Evolutionary conservation across 2,113 vertebrate species (phyloP).

Genomic region (Polyodon spathula): DNA sequence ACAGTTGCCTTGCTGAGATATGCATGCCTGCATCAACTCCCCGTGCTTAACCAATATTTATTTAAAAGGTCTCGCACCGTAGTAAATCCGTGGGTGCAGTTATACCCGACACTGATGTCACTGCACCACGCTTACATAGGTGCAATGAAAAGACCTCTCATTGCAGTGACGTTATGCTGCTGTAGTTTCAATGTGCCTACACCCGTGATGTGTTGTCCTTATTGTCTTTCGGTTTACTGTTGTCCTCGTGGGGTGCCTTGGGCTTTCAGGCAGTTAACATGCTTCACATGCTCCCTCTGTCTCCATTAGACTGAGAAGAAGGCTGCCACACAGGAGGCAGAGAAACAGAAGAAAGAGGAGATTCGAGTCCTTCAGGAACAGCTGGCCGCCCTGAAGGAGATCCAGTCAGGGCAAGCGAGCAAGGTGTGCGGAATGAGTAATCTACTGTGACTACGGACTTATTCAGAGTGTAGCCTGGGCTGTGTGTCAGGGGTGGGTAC

Average conservation of each 20-base stretch:
- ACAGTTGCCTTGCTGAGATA: background rate
- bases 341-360: conserved; percentile 63
- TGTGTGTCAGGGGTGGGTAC: background rate
- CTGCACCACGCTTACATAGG: no score
- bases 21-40: background rate
- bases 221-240: no score
- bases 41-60: no score
- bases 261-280: background rate
- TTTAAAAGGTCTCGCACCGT: no score
- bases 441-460: no score
- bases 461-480: background rate
- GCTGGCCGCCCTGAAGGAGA: conserved; percentile 57
- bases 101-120: no score
- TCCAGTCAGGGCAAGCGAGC: conserved; percentile 35
- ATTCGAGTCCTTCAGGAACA: conserved; percentile 64
- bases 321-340: conserved; percentile 39
- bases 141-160: no score
- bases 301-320: conserved; percentile 49
- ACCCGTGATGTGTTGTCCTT: no score
- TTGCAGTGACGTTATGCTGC: no score
- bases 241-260: no score
- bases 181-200: no score
- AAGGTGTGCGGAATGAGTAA: conserved; percentile 34
- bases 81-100: no score
- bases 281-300: background rate